Evolutionary conservation across 2,797 vertebrate genomes (phyloP).

Genomic region (Monodelphis domestica): DNA sequence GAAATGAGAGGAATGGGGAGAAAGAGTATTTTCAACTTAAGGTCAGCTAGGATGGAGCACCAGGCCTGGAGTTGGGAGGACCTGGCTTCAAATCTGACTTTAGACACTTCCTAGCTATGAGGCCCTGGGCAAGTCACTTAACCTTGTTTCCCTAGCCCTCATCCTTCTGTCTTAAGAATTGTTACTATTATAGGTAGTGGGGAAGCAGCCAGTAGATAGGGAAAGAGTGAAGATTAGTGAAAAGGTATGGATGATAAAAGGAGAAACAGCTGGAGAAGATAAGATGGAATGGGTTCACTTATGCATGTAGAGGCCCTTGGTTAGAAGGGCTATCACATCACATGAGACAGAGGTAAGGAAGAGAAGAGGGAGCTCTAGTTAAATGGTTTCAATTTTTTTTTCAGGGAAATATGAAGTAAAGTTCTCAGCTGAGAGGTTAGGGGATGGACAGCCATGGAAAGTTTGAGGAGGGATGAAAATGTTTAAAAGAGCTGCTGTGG

Average conservation of each 20-base stretch:
- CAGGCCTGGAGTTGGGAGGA: no score
- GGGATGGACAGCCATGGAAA: not conserved
- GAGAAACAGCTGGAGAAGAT: not conserved
- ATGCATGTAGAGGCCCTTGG: not conserved
- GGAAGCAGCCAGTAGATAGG: no score
- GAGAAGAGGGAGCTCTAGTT: not conserved
- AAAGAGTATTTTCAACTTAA: slow-evolving; percentile 22
- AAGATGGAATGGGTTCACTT: not conserved
- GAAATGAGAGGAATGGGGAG: not conserved
- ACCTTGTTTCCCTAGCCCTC: no score
- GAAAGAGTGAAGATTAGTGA: not conserved
- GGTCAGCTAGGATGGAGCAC: no score
- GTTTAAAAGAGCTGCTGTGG: no score
- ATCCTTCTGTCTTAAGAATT: no score
- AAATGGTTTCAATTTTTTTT: not conserved
- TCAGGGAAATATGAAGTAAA: not conserved
- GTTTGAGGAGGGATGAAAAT: no score
- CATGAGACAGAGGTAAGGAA: not conserved
- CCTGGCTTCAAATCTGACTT: no score
- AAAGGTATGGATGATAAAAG: not conserved
- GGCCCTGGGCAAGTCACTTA: no score
- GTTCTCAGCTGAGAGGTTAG: no score
- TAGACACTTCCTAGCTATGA: no score
- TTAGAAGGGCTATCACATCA: not conserved
- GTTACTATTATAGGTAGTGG: no score